Evolutionary conservation across 2,888 invertebrate genomes (phyloP).

Genomic region (Torymus auratus): DNA sequence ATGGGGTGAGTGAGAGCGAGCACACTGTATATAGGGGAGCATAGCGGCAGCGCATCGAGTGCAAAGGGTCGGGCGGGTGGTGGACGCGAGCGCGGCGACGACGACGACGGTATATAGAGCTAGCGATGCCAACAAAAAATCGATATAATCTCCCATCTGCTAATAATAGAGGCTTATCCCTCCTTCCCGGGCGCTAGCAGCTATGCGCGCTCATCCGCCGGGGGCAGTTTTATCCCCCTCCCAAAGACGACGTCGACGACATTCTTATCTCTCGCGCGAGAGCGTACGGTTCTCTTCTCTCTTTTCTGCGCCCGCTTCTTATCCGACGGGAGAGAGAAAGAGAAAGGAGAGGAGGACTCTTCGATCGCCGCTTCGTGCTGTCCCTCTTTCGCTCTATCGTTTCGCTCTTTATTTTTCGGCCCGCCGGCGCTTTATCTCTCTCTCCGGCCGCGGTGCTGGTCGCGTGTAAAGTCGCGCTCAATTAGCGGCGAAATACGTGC

Average conservation of each 20-base stretch:
- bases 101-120: not conserved
- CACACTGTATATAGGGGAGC: conserved; percentile 43
- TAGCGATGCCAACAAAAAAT: conserved; percentile 67
- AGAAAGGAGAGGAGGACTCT: too few relatives aligned
- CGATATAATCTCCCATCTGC: conserved; percentile 75
- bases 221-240: too few relatives aligned
- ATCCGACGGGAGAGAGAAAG: too few relatives aligned
- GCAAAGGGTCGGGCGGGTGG: conserved; percentile 23
- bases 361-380: not conserved
- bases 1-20: not conserved
- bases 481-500: not conserved
- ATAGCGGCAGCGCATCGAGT: not conserved
- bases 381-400: not conserved
- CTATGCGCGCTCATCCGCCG: conserved; percentile 9
- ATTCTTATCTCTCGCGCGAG: too few relatives aligned
- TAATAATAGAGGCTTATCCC: conserved; percentile 74
- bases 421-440: conserved; percentile 15
- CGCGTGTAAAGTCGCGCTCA: not conserved
- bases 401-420: conserved; percentile 27
- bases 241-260: too few relatives aligned
- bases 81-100: too few relatives aligned
- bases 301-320: too few relatives aligned
- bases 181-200: conserved; percentile 54
- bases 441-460: not conserved
- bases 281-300: too few relatives aligned